Evolutionary conservation across 1,140 invertebrate genomes (phyloP).

Genomic region (Macrosteles quadrilineatus): DNA sequence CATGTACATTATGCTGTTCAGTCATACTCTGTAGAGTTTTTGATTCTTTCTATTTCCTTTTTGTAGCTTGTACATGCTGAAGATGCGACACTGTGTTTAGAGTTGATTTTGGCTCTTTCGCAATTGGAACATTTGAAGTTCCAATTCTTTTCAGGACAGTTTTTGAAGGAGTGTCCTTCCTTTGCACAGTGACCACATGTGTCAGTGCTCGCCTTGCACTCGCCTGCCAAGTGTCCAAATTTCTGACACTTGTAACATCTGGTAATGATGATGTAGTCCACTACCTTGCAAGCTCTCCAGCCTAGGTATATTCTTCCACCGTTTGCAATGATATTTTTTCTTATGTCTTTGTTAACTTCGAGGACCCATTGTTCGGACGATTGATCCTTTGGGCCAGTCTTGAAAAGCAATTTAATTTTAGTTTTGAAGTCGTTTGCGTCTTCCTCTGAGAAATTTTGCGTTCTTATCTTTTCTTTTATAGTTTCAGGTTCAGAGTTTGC

Average conservation of each 20-base stretch:
- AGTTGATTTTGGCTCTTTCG: not conserved
- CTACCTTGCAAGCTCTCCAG: not conserved
- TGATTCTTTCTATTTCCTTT: not conserved
- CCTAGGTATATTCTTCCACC: constrained; percentile 4
- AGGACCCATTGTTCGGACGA: not conserved
- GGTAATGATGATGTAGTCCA: not conserved
- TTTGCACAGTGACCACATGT: not conserved
- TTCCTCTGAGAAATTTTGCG: not conserved
- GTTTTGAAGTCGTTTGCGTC: not conserved
- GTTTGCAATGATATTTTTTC: not conserved
- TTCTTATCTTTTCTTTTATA: not conserved
- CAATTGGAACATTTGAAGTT: not conserved
- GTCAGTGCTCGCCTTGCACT: not conserved
- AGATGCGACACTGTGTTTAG: not conserved
- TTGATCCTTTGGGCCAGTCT: not conserved
- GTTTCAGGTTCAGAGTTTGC: not conserved
- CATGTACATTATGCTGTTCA: not conserved
- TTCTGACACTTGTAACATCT: not conserved
- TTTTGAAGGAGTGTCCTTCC: not conserved
- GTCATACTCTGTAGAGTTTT: not conserved
- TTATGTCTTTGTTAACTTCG: not conserved
- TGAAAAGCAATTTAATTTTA: not conserved
- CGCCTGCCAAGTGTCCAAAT: not conserved
- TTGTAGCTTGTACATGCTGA: not conserved
- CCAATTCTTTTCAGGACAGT: not conserved